Conservation (phyloP, 2,797 vertebrate genomes). For the Hipposideros larvatus region DNA sequence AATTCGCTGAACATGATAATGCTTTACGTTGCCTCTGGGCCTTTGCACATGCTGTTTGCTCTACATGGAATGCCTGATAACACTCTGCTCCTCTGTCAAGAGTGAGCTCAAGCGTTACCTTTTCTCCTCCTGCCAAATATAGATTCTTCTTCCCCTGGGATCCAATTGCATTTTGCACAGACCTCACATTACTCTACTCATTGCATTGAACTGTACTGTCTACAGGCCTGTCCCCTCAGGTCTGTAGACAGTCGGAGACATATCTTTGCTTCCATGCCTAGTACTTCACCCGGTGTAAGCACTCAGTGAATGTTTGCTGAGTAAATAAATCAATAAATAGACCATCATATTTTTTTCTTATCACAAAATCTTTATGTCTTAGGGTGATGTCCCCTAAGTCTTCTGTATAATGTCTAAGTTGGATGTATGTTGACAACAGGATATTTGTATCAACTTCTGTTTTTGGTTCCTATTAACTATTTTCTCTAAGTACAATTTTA, state of each 20-base stretch:
- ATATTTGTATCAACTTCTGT: slow-evolving; percentile 12
- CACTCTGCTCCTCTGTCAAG: neutral
- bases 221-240: neutral
- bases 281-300: neutral
- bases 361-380: neutral
- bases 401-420: slow-evolving; percentile 36
- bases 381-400: neutral
- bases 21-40: neutral
- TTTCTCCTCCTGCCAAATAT: neutral
- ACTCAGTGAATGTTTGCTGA: slow-evolving; percentile 19
- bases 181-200: neutral
- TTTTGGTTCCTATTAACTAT: neutral
- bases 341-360: neutral
- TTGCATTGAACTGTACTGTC: neutral
- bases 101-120: neutral
- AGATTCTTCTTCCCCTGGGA: neutral
- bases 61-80: neutral
- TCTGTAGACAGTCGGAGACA: too few species aligned
- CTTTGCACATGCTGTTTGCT: neutral
- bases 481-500: slow-evolving; percentile 44
- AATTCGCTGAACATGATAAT: neutral
- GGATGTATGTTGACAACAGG: neutral
- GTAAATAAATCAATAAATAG: neutral
- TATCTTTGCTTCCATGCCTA: neutral
- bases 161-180: neutral